A percentile compares a stretch with the other conserved stretches of the same genome.
phyloP scores from a whole-genome alignment of 1,140 invertebrate genomes.

The Formica selysi region DNA sequence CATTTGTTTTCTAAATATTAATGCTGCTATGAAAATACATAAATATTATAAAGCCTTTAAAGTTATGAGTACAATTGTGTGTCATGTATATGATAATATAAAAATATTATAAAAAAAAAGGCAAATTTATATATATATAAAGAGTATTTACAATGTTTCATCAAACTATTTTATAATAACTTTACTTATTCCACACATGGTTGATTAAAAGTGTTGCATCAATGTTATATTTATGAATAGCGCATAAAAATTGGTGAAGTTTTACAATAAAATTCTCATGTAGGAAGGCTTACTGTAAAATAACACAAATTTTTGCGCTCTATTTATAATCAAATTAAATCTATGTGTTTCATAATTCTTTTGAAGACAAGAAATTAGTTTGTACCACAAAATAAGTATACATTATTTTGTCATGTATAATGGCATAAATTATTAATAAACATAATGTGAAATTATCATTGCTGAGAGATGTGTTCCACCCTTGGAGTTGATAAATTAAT shows the following conservation, averaged over 20 bases:
- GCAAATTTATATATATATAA: not conserved
- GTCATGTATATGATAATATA: slow-evolving; percentile 20
- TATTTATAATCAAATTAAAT: slow-evolving; percentile 45
- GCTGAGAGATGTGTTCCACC: slow-evolving; percentile 79
- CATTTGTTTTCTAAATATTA: slow-evolving; percentile 17
- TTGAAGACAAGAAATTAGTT: slow-evolving; percentile 42
- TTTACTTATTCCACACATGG: slow-evolving; percentile 1
- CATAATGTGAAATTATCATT: slow-evolving; percentile 63
- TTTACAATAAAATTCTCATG: not conserved
- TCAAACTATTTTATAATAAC: slow-evolving; percentile 34
- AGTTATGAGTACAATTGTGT: slow-evolving; percentile 29
- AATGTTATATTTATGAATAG: slow-evolving; percentile 36
- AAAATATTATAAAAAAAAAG: slow-evolving; percentile 11
- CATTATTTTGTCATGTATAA: slow-evolving; percentile 48
- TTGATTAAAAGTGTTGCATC: slow-evolving; percentile 18
- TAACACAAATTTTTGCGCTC: not conserved
- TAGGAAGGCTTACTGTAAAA: slow-evolving; percentile 1
- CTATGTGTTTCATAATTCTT: slow-evolving; percentile 15
- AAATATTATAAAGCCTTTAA: slow-evolving; percentile 18
- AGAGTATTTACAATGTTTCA: not conserved
- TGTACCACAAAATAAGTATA: slow-evolving; percentile 19
- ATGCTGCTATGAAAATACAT: slow-evolving; percentile 26
- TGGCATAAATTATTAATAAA: slow-evolving; percentile 45
- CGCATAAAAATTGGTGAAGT: not conserved
- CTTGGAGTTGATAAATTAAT: slow-evolving; percentile 81